Evolutionary conservation across 2,113 vertebrate species (phyloP).

Genomic region (Cairina moschata): DNA sequence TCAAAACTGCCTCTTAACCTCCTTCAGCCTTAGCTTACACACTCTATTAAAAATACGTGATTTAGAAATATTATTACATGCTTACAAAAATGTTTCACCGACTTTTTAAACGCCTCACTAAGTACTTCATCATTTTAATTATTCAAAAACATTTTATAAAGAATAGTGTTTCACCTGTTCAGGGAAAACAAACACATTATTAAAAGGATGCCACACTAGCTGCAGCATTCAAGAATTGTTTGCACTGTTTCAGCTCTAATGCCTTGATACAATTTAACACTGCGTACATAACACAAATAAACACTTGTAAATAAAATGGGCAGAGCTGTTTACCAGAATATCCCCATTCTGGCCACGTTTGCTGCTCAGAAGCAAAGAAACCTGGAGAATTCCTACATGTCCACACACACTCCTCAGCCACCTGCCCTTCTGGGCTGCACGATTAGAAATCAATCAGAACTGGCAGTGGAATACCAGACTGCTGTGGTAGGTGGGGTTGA

Average conservation of each 20-base stretch:
- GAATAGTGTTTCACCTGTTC: background rate
- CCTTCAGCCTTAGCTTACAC: background rate
- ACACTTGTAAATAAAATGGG: background rate
- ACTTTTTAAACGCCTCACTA: background rate
- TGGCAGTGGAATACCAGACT: background rate
- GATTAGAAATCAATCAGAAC: background rate
- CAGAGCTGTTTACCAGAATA: background rate
- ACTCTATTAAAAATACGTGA: background rate
- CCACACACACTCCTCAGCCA: background rate
- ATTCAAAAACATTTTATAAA: background rate
- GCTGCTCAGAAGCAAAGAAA: background rate
- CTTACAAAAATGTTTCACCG: background rate
- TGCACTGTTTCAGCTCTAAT: background rate
- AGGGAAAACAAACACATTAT: background rate
- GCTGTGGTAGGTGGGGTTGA: background rate
- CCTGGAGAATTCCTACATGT: background rate
- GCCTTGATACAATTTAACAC: background rate
- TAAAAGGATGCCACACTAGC: background rate
- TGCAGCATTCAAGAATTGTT: background rate
- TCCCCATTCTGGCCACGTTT: background rate
- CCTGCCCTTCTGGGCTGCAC: background rate
- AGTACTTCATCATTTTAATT: background rate
- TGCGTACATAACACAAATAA: background rate
- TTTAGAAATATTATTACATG: background rate
- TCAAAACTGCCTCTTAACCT: background rate